phyloP scores from a whole-genome alignment of 2,113 vertebrate genomes.

The Neomonachus schauinslandi region DNA sequence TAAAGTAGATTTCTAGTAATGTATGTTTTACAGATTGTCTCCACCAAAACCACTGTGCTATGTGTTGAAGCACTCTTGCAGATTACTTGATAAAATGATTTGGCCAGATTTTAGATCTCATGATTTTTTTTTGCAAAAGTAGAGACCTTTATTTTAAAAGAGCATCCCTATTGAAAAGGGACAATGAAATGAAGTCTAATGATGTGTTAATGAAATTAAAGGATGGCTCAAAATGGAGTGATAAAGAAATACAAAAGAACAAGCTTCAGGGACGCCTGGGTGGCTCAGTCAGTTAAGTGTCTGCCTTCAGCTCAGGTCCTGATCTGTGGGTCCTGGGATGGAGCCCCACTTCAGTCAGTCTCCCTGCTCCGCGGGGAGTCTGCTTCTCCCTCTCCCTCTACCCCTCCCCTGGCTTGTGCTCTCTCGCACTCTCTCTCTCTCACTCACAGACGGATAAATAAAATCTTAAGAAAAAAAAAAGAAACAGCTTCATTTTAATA shows the following conservation, averaged over 20 bases:
- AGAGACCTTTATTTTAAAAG: slow-evolving; percentile 51
- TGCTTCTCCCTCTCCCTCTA: neutral
- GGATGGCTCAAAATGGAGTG: neutral
- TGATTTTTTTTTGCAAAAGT: neutral
- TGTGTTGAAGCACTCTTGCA: neutral
- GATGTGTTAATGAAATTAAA: slow-evolving; percentile 45
- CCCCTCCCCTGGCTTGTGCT: neutral
- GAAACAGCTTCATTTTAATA: slow-evolving; percentile 26
- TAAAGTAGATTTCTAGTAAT: neutral
- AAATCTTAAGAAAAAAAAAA: neutral
- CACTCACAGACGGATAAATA: neutral
- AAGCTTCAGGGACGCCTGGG: neutral
- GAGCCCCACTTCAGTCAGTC: neutral
- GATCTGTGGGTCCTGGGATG: neutral
- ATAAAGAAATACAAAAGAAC: slow-evolving; percentile 3
- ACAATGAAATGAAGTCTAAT: slow-evolving; percentile 35
- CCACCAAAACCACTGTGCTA: neutral
- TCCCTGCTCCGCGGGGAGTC: neutral
- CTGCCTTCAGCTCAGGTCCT: neutral
- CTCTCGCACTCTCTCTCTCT: neutral
- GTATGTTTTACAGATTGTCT: neutral
- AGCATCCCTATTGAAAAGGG: neutral
- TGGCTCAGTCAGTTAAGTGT: neutral
- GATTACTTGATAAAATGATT: neutral
- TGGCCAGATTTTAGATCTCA: neutral